Conservation (phyloP, 2,888 invertebrate genomes). For the Euplexia lucipara region DNA sequence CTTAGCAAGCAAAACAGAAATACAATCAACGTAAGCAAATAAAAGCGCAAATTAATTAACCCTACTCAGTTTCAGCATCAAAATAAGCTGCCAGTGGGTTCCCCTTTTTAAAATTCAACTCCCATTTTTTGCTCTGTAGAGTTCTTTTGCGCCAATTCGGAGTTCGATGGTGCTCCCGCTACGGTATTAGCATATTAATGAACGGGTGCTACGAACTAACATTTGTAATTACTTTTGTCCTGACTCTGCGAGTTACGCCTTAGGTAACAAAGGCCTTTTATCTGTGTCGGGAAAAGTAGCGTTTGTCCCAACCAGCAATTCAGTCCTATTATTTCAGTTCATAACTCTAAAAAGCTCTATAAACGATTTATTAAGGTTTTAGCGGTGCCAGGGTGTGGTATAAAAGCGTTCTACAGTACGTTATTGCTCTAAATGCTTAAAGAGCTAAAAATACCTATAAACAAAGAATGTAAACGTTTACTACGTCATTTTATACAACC, state of each 20-base stretch:
- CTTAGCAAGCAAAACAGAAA: constrained; percentile 59
- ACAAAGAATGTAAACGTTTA: too few relatives aligned
- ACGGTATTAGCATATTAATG: constrained; percentile 87
- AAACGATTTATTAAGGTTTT: too few relatives aligned
- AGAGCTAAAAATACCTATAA: too few relatives aligned
- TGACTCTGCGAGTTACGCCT: constrained; percentile 65
- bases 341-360: too few relatives aligned
- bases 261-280: constrained; percentile 60
- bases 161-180: constrained; percentile 76
- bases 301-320: too few relatives aligned
- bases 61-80: constrained; percentile 69
- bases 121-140: constrained; percentile 65
- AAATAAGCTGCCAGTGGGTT: constrained; percentile 67
- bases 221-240: constrained; percentile 75
- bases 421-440: too few relatives aligned
- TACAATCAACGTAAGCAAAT: constrained; percentile 64
- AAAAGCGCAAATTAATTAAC: constrained; percentile 72
- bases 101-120: constrained; percentile 70
- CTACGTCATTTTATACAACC: too few relatives aligned
- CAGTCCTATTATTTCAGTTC: too few relatives aligned
- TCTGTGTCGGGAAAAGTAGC: constrained; percentile 35
- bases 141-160: constrained; percentile 74
- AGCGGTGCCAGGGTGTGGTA: too few relatives aligned
- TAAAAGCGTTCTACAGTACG: too few relatives aligned
- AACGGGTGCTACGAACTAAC: constrained; percentile 71